phyloP scores from a whole-genome alignment of 1,140 invertebrate species.

The Eupeodes corollae region DNA sequence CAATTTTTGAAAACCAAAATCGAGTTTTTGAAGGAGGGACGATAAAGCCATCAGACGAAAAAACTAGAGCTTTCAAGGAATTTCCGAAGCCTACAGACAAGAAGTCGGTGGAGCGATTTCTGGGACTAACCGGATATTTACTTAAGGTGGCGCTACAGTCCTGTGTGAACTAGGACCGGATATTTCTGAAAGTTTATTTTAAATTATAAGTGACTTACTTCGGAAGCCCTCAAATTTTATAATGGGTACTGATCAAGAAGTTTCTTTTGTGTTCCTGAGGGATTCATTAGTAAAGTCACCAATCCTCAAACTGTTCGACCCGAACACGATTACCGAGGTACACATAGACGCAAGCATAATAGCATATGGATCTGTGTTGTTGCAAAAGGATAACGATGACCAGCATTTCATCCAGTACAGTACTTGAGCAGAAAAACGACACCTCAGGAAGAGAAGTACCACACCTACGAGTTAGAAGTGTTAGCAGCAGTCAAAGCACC shows the following conservation, averaged over 20 bases:
- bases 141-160: no score
- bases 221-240: no score
- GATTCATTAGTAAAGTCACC: no score
- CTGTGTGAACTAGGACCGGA: no score
- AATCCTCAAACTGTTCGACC: neutral
- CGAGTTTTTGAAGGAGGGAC: slow-evolving; percentile 11
- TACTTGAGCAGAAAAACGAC: slow-evolving; percentile 8
- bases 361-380: neutral
- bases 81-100: slow-evolving; percentile 34
- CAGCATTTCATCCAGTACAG: neutral
- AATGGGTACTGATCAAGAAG: no score
- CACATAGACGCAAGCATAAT: slow-evolving; percentile 2
- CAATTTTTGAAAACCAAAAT: no score
- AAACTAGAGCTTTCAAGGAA: slow-evolving; percentile 32
- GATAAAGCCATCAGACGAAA: no score
- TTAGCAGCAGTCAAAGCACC: slow-evolving; percentile 4
- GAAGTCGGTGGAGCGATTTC: slow-evolving; percentile 23
- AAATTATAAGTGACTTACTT: no score
- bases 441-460: slow-evolving; percentile 11
- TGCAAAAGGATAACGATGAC: slow-evolving; percentile 6
- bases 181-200: no score
- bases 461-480: slow-evolving; percentile 14
- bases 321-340: neutral
- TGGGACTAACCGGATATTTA: no score
- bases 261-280: no score